phyloP scores from a whole-genome alignment of 2,797 vertebrate species.

The Coracias cyanogaster region DNA sequence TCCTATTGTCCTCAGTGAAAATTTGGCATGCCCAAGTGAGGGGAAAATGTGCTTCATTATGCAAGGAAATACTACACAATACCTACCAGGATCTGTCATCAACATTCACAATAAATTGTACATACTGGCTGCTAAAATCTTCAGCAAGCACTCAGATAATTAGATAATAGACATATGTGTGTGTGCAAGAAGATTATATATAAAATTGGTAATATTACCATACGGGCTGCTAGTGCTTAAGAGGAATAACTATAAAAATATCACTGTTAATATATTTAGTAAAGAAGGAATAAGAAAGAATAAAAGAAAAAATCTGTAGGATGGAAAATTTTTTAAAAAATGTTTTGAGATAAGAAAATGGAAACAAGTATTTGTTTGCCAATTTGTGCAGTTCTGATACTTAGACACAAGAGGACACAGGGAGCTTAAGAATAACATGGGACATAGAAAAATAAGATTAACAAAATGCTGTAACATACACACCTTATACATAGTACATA shows the following conservation, averaged over 20 bases:
- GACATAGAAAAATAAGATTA: neutral
- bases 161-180: neutral
- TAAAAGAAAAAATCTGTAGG: neutral
- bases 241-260: neutral
- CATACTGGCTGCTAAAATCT: neutral
- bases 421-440: neutral
- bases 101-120: neutral
- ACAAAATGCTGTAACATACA: neutral
- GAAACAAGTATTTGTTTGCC: neutral
- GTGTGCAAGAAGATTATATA: neutral
- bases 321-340: neutral
- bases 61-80: neutral
- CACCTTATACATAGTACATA: neutral
- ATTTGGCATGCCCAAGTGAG: neutral
- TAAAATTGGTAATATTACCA: neutral
- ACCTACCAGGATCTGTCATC: neutral
- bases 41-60: neutral
- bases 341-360: neutral
- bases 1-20: neutral
- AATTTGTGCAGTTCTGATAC: neutral
- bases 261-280: neutral
- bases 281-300: neutral
- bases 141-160: neutral
- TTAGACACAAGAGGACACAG: slow-evolving; percentile 27
- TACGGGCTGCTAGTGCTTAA: neutral